Evolutionary conservation across 2,113 vertebrate species (phyloP), one percentile per base, ranked within the genome.

Genomic region (Callipepla californica): DNA sequence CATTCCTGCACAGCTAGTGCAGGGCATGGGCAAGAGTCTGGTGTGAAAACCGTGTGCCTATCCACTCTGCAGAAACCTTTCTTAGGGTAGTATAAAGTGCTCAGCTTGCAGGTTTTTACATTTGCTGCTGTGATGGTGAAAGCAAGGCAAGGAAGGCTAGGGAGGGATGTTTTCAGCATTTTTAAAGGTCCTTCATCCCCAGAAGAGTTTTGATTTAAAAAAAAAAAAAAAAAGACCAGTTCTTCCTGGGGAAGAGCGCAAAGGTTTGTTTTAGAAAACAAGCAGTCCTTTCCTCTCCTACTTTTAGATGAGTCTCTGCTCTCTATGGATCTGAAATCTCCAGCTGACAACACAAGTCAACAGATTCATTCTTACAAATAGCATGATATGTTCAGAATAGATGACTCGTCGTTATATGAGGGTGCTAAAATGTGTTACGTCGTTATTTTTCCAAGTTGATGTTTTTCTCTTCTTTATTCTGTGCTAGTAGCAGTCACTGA

Each of bases 251-350:
- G 84, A 82, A 32, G 67, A 94, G 88, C 95, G 83, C 97, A 95
- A 77, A 91, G 92, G 90, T 87, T 95, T 79, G 28, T 92, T 88
- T 92, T 92, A 96, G 97, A 96, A 97, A 97, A 96, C 89, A 94
- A 95, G 92, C 91, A 96, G 75, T 97, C 95, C 92, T 95, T 98
- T 98, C 97, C 96, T 98, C 97, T 98, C 87, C 47, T 93, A 36
- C 93, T 94, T 96, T 95, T 96, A 96, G 67, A 89, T 91, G 44
- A 59, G 65, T 92, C 88, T 93, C 44, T 84, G 30, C 57, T 91
- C 95, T 92, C 96, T 83, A 53, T 62, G 94, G 95, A 90, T 95
- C 96, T 92, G 90, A 96, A 97, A 94, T 97, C 91, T 89, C 95
- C 84, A 96, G 84, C 42, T 95, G 91, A 93, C 91, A 96, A 76